Evolutionary conservation across 2,797 vertebrate species (phyloP).

Genomic region (Cirrhinus mrigala): DNA sequence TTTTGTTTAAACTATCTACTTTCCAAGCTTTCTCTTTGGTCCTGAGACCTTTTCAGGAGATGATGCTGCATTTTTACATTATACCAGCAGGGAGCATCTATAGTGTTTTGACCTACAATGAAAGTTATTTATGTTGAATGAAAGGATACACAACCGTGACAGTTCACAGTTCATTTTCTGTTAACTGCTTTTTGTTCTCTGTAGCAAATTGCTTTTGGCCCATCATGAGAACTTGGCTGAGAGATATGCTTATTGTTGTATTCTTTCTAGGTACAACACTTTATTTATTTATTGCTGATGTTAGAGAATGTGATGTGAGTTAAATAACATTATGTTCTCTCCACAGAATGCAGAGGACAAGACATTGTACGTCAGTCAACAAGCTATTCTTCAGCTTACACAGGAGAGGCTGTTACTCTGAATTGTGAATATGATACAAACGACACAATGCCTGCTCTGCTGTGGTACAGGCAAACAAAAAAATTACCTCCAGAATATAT

Average conservation of each 20-base stretch:
- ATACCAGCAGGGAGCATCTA: constrained; percentile 22
- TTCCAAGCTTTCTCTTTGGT: not conserved
- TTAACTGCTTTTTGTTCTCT: not conserved
- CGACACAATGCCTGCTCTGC: constrained; percentile 30
- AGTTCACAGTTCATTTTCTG: not conserved
- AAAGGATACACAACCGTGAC: not conserved
- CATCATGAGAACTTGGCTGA: constrained; percentile 20
- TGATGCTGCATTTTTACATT: not conserved
- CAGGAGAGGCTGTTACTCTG: not conserved
- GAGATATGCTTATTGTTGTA: not conserved
- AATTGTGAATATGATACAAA: constrained; percentile 20
- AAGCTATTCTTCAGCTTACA: not conserved
- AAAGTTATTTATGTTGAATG: not conserved
- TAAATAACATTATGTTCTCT: not conserved
- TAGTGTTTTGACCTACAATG: not conserved
- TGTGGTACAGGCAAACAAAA: constrained; percentile 39
- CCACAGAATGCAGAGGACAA: constrained; percentile 29
- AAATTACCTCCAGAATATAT: constrained; percentile 16
- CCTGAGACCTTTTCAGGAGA: not conserved
- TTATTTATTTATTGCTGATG: not conserved
- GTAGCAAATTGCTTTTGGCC: not conserved
- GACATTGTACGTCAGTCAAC: not conserved
- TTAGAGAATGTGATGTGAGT: not conserved
- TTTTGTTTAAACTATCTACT: not conserved
- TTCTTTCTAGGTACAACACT: constrained; percentile 4